These are phyloP conservation scores for Hycleus phaleratus DNA, from an alignment of 1,140 invertebrate species.

Conservation along the genomic window DNA sequence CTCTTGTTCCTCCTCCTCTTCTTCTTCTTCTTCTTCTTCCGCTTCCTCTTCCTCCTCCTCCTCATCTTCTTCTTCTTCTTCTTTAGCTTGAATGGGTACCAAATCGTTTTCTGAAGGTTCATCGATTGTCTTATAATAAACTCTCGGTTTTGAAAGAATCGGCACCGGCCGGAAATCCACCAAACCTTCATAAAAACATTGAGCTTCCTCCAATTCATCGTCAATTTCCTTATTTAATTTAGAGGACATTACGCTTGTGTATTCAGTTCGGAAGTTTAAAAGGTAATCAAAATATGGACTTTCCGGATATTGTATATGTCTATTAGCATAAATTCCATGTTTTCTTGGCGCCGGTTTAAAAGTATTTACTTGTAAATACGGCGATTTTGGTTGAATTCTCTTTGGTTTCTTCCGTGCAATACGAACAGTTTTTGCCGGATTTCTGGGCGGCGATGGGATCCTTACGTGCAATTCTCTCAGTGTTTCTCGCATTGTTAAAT, in stretches of 20 bases:
- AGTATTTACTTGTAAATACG: slow-evolving; percentile 30
- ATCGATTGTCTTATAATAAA: background rate
- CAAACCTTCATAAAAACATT: slow-evolving; percentile 9
- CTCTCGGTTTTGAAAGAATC: slow-evolving; percentile 13
- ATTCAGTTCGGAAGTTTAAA: no score
- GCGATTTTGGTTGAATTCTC: slow-evolving; percentile 18
- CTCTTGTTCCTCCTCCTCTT: no score
- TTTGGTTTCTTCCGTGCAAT: slow-evolving; percentile 3
- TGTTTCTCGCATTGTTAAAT: slow-evolving; percentile 31
- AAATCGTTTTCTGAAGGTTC: background rate
- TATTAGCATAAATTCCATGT: slow-evolving; percentile 29
- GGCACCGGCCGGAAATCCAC: background rate
- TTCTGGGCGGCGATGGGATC: slow-evolving; percentile 35
- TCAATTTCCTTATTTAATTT: background rate
- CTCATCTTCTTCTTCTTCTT: background rate
- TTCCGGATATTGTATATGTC: slow-evolving; percentile 28
- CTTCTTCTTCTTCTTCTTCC: no score
- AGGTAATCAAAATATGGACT: slow-evolving; percentile 36
- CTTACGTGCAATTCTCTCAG: slow-evolving; percentile 35
- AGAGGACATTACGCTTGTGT: no score
- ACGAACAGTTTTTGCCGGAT: background rate
- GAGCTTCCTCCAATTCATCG: slow-evolving; percentile 9
- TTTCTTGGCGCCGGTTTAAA: slow-evolving; percentile 18
- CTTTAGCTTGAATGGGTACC: background rate
- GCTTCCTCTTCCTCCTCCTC: no score